Conservation (phyloP, 2,888 invertebrate genomes). For the Phlogophora meticulosa region DNA sequence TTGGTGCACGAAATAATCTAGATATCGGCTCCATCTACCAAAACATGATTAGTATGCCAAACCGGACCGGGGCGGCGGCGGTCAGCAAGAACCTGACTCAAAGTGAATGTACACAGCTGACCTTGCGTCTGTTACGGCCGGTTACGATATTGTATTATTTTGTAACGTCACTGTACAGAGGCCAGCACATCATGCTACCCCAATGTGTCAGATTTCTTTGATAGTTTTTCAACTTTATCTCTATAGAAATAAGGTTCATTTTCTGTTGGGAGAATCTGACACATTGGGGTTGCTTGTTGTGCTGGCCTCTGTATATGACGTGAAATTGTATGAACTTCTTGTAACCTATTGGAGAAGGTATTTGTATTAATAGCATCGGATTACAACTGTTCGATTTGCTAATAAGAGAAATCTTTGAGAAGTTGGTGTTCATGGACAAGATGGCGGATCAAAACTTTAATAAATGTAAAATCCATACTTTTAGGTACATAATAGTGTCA, state of each 20-base stretch:
- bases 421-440: too few relatives aligned
- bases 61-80: background rate
- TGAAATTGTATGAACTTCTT: constrained; percentile 30
- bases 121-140: constrained; percentile 48
- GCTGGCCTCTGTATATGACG: too few relatives aligned
- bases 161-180: constrained; percentile 49
- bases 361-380: background rate
- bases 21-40: background rate
- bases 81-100: constrained; percentile 16
- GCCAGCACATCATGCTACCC: too few relatives aligned
- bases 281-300: too few relatives aligned
- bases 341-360: constrained; percentile 11
- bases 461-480: too few relatives aligned
- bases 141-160: constrained; percentile 57
- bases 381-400: background rate
- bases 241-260: too few relatives aligned
- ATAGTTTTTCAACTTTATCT: too few relatives aligned
- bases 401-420: background rate
- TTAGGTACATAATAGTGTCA: too few relatives aligned
- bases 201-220: too few relatives aligned
- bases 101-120: constrained; percentile 61
- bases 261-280: too few relatives aligned
- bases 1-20: too few relatives aligned
- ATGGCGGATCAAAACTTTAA: background rate
- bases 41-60: background rate